Percentiles rank a stretch among this genome's conserved stretches.
phyloP scores from a whole-genome alignment of 2,888 invertebrate genomes.

The Vanessa cardui region DNA sequence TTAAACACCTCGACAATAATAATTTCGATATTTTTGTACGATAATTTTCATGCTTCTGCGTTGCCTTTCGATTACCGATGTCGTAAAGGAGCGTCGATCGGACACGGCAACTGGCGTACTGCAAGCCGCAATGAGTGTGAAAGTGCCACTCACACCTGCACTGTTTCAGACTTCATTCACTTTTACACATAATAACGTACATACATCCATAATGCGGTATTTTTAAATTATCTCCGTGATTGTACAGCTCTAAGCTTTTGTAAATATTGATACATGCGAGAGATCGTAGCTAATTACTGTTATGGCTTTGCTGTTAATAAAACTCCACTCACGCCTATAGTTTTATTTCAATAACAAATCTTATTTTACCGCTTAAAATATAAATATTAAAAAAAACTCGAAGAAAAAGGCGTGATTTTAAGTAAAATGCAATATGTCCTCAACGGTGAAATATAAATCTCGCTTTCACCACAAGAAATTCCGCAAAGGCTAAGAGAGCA shows the following conservation, averaged over 20 bases:
- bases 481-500: conserved; percentile 33
- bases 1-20: conserved; percentile 21
- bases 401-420: not conserved
- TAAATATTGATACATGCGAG: not conserved
- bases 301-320: not conserved
- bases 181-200: conserved; percentile 48
- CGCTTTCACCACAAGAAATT: conserved; percentile 35
- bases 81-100: conserved; percentile 51
- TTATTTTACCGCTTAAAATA: too few species aligned
- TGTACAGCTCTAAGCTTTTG: not conserved
- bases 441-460: conserved; percentile 26
- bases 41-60: conserved; percentile 52
- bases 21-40: conserved; percentile 46
- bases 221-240: conserved; percentile 27
- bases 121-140: conserved; percentile 60
- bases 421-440: conserved; percentile 11
- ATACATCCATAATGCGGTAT: conserved; percentile 49
- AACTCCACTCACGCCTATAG: not conserved
- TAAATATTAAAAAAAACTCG: too few species aligned
- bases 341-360: too few species aligned
- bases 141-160: conserved; percentile 70
- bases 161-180: conserved; percentile 68
- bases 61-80: conserved; percentile 49
- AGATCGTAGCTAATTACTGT: too few species aligned
- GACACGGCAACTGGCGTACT: conserved; percentile 38